phyloP scores from a whole-genome alignment of 2,113 vertebrate genomes.

The Zosterops japonicus region DNA sequence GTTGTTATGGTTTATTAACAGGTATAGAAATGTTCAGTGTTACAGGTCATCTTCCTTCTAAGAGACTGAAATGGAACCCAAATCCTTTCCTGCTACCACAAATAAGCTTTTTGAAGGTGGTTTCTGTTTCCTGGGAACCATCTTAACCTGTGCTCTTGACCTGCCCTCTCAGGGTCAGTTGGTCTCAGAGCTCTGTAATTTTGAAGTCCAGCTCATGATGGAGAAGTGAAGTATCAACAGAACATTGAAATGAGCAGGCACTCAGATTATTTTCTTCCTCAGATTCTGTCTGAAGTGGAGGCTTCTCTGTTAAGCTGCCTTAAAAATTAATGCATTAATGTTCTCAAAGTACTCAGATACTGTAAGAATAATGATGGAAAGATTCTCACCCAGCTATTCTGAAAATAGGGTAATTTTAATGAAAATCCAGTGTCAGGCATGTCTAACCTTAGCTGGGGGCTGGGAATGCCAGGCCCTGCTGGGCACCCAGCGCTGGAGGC shows the following conservation, averaged over 20 bases:
- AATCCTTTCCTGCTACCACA: background rate
- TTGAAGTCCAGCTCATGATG: background rate
- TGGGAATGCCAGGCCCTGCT: background rate
- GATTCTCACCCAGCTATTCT: background rate
- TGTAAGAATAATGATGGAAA: background rate
- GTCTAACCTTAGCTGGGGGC: background rate
- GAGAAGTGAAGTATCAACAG: background rate
- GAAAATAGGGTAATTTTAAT: background rate
- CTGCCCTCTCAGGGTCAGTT: background rate
- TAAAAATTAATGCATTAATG: conserved; percentile 15
- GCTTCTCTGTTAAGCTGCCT: background rate
- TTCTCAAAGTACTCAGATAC: background rate
- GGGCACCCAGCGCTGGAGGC: background rate
- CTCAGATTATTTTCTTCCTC: background rate
- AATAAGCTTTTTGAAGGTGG: background rate
- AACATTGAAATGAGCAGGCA: background rate
- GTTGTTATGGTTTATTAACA: background rate
- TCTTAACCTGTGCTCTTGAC: background rate
- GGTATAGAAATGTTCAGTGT: background rate
- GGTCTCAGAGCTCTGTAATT: background rate
- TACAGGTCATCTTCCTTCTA: fast-evolving
- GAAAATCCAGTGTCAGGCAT: background rate
- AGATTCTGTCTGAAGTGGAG: background rate
- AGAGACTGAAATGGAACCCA: background rate
- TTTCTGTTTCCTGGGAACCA: background rate